Base-by-base conservation (phyloP, 2,888 invertebrate genomes). In the Hetaerina titia region DNA sequence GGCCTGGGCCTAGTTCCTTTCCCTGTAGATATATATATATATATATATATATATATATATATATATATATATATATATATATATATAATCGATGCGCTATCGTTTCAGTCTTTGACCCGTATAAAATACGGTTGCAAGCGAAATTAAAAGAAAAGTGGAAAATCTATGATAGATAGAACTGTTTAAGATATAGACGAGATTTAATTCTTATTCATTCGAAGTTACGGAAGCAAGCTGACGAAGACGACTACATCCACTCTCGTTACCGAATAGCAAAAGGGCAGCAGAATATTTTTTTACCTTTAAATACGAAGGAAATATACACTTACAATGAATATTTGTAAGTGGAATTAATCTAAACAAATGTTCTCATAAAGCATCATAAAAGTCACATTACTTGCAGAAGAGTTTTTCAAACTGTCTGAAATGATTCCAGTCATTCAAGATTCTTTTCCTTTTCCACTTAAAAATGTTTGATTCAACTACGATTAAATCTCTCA, bases 331-430 rank as follows among this genome's bases (percentile, higher is more conserved):
- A 13, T 25, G 81, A 81, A 31, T 13, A 31, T 81, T 69, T 69
- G 13, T 81, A 13, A 13, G 25, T 31, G 11, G 13, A 11, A 15
- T 4, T 58, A 2, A 89, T 89, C 57, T 57, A 58, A 89, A 58
- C 58, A 58, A 89, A 89, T 57, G 57, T n/a, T 56, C 89, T 58
- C 89, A 58, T 89, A 89, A 58, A 89, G 6, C 57, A 89, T 89
- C 89, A 57, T 56, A 13, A n/a, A 19, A 22, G n/a, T 9, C 57
- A 7, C 89, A 13, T 57, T 31, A 58, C 56, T 22, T 57, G 6
- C 17, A 5, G 58, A n/a, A 89, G 58, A 56, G 22, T 89, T 89
- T 57, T 58, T n/a, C 58, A 56, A 13, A 4, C 89, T 11, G 56
- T 22, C n/a, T 58, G 2, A 4, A 58, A 89, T n/a, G 58, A 89